These are phyloP conservation scores for Acanthosepion lycidas DNA, from an alignment of 2,888 invertebrate species.

Conservation along the genomic window DNA sequence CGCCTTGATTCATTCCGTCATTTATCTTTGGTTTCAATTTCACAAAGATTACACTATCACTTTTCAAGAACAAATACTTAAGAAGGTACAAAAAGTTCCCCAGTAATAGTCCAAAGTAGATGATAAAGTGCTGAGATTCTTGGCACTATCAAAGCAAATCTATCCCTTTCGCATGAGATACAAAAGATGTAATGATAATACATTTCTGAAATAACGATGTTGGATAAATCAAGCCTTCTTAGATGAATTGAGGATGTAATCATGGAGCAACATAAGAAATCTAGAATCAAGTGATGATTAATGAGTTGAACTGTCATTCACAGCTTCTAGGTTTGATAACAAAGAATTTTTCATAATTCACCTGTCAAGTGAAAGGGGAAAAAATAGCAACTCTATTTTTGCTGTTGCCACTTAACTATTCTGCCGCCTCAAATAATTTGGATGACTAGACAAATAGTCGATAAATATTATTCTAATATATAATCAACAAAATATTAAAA, in stretches of 20 bases:
- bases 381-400: not conserved
- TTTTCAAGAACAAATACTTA: not conserved
- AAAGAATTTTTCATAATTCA: not conserved
- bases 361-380: not conserved
- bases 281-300: not conserved
- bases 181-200: not conserved
- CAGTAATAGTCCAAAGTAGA: not conserved
- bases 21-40: not conserved
- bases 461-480: not conserved
- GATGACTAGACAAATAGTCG: not conserved
- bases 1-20: not conserved
- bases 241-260: not conserved
- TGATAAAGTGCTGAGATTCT: not conserved
- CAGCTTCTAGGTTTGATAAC: not conserved
- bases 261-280: conserved; percentile 6
- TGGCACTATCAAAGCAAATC: not conserved
- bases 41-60: not conserved
- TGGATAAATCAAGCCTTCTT: not conserved
- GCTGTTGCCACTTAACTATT: not conserved
- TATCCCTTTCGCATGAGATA: not conserved
- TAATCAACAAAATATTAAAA: not conserved
- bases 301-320: not conserved
- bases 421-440: not conserved
- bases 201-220: not conserved
- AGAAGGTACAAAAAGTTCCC: not conserved